A percentile compares a stretch with the other conserved stretches of the same genome.
phyloP scores from a whole-genome alignment of 1,140 invertebrate genomes.

The Aphaenogaster ashmeadi region DNA sequence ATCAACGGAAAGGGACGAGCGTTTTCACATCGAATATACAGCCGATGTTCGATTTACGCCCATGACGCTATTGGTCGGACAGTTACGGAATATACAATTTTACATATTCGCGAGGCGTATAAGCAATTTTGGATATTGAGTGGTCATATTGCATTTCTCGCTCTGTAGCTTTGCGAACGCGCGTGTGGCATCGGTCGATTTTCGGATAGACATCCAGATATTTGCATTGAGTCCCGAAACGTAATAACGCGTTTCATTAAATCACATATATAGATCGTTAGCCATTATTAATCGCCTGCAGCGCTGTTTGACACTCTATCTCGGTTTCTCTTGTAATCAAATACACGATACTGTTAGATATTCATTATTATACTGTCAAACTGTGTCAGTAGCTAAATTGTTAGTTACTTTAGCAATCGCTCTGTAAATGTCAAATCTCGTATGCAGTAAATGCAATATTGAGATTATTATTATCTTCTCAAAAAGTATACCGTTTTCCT shows the following conservation, averaged over 20 bases:
- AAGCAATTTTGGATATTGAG: constrained; percentile 49
- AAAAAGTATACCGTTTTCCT: neutral
- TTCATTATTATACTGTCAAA: constrained; percentile 45
- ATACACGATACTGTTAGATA: constrained; percentile 31
- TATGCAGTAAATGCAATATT: constrained; percentile 23
- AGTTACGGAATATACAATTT: constrained; percentile 39
- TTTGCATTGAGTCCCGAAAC: constrained; percentile 52
- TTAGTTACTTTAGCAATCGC: neutral
- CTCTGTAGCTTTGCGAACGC: constrained; percentile 14
- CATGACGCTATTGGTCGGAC: constrained; percentile 6
- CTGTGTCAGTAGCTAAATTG: constrained; percentile 48
- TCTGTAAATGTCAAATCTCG: constrained; percentile 33
- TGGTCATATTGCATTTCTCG: constrained; percentile 25
- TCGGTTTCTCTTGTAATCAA: constrained; percentile 52
- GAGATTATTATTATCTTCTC: constrained; percentile 13
- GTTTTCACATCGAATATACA: constrained; percentile 27
- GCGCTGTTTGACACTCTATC: constrained; percentile 54
- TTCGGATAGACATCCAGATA: constrained; percentile 55
- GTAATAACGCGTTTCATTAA: constrained; percentile 64
- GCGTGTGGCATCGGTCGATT: constrained; percentile 38
- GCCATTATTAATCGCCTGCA: constrained; percentile 57
- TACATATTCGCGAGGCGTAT: constrained; percentile 21
- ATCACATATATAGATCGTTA: constrained; percentile 54
- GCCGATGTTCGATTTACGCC: constrained; percentile 18
- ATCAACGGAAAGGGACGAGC: constrained; percentile 18